These are phyloP conservation scores for Octodonta nipae DNA, from an alignment of 2,888 invertebrate species.

Conservation along the genomic window DNA sequence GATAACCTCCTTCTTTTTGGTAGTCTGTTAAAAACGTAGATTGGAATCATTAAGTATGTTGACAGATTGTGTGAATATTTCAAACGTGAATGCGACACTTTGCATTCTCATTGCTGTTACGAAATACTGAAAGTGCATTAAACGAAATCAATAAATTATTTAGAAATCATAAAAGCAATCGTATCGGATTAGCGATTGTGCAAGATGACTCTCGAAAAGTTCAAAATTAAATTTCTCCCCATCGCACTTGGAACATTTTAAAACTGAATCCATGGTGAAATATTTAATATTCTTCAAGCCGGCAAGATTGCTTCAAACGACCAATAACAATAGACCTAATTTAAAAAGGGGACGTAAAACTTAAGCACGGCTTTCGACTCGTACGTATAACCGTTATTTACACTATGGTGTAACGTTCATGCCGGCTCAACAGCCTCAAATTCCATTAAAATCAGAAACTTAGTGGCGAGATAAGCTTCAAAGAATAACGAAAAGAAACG, in stretches of 20 bases:
- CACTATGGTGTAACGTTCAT: neutral
- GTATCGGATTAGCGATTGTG: constrained; percentile 3
- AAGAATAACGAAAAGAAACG: constrained; percentile 36
- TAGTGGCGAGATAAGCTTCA: constrained; percentile 42
- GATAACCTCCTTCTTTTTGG: too few relatives aligned
- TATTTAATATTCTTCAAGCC: constrained; percentile 31
- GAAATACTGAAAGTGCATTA: constrained; percentile 9
- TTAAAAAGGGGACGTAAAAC: constrained; percentile 34
- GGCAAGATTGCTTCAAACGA: constrained; percentile 33
- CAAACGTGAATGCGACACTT: too few relatives aligned
- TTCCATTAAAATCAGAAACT: constrained; percentile 47
- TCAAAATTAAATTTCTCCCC: constrained; percentile 25
- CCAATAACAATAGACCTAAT: constrained; percentile 36
- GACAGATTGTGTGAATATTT: too few relatives aligned
- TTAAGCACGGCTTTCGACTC: constrained; percentile 31
- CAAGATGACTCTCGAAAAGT: constrained; percentile 12
- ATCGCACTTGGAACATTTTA: constrained; percentile 15
- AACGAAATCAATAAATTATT: constrained; percentile 13
- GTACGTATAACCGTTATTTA: constrained; percentile 8
- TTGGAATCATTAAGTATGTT: too few relatives aligned
- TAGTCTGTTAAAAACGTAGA: too few relatives aligned
- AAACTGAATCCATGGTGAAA: constrained; percentile 28
- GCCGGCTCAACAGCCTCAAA: constrained; percentile 36
- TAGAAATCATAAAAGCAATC: constrained; percentile 3
- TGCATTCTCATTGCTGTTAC: too few relatives aligned